Evolutionary conservation across 2,113 vertebrate genomes (phyloP).

Genomic region (Pungitius pungitius): DNA sequence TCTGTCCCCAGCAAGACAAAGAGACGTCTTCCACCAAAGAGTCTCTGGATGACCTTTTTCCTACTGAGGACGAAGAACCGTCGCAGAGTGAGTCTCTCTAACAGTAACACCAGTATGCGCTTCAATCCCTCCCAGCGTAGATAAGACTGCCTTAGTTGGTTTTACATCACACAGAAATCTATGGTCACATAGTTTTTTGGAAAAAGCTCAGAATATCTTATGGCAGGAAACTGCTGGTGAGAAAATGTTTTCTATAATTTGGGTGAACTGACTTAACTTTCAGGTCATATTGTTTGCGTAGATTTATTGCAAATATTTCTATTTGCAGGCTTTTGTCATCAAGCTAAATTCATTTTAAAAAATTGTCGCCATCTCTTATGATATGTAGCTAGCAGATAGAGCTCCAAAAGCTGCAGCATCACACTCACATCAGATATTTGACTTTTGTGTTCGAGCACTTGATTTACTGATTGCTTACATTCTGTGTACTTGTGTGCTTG

Average conservation of each 20-base stretch:
- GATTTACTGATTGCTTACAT: not conserved
- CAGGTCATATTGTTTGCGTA: not conserved
- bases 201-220: conserved; percentile 2
- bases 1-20: conserved; percentile 69
- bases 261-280: not conserved
- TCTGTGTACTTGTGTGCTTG: not conserved
- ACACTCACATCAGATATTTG: not conserved
- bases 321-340: not conserved
- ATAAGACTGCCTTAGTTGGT: not conserved
- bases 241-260: not conserved
- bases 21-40: conserved; percentile 71
- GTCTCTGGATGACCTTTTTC: conserved; percentile 85
- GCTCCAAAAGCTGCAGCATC: not conserved
- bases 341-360: not conserved
- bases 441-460: not conserved
- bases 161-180: not conserved
- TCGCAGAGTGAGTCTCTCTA: conserved; percentile 73
- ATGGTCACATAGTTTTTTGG: not conserved
- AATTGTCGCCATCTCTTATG: not conserved
- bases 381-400: not conserved
- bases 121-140: not conserved
- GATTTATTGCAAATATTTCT: not conserved
- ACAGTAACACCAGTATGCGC: not conserved
- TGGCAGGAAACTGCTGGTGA: not conserved
- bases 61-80: conserved; percentile 84